Evolutionary conservation across 2,113 vertebrate genomes (phyloP).

Genomic region (Hippotragus niger): DNA sequence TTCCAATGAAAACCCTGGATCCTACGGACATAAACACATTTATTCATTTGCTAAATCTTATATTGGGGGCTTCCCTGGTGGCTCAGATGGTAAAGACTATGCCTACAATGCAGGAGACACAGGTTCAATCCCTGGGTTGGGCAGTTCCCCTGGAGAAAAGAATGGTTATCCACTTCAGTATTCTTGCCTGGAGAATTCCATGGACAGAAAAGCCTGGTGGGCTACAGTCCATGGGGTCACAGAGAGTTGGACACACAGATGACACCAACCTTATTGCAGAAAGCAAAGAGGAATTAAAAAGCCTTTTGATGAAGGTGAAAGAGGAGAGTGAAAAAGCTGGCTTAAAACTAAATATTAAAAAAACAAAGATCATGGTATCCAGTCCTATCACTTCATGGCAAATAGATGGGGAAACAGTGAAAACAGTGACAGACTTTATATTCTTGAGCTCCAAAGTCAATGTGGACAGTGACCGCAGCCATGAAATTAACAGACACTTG

Average conservation of each 20-base stretch:
- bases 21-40: not conserved
- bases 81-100: not conserved
- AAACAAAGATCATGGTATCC: not conserved
- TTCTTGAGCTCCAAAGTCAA: not conserved
- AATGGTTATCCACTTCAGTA: not conserved
- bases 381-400: not conserved
- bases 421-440: not conserved
- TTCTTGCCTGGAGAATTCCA: not conserved
- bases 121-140: not conserved
- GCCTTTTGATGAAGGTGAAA: not conserved
- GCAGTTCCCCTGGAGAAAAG: not conserved
- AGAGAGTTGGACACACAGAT: not conserved
- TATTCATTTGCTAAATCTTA: not conserved
- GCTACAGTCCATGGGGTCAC: not conserved
- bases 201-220: not conserved
- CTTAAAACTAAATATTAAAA: not conserved
- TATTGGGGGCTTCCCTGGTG: not conserved
- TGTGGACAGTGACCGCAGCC: not conserved
- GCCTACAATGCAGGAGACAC: not conserved
- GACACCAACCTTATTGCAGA: not conserved
- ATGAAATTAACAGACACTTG: not conserved
- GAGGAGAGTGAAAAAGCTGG: not conserved
- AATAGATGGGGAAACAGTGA: not conserved
- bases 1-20: not conserved
- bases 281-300: not conserved